Evolutionary conservation across 2,797 vertebrate species (phyloP), one percentile per base, ranked within the genome.

Genomic region (Tympanoctomys barrerae): DNA sequence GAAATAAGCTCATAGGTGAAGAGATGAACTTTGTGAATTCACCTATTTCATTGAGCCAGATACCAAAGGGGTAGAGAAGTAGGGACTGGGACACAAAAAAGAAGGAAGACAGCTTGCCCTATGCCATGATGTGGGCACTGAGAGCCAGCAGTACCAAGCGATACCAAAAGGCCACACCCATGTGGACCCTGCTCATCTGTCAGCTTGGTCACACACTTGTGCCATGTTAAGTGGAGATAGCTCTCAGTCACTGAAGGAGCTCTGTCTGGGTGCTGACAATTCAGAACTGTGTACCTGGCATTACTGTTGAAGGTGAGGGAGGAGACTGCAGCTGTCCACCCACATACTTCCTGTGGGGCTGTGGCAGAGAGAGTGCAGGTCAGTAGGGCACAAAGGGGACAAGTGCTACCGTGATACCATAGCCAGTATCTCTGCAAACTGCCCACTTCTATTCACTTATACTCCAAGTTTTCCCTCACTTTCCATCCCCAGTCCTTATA

Each of bases 371-470:
- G 66, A 71, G 4, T 54, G 6, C 21, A 26, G 13, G 36, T 6
- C 7, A 87, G 71, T 28, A 24, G 1, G 26, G 33, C 24, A 6
- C 18, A 24, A 36, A 0, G 46, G 54, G 31, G 31, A 62, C 26
- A 28, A 57, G 42, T 13, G 5, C 7, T 9, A 0, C 59, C n/a
- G 36, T 12, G 0, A 1, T 33, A n/a, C 31, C 26, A 26, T 3
- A 52, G 42, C 52, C 59, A 5, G 1, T 19, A 11, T 31, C 62
- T 62, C 89, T 54, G 22, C 33, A 68, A 0, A 21, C 83, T 87
- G 84, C 36, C 64, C 54, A 14, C 26, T n/a, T 26, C 31, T 42
- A 7, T 39, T 31, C 36, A 81, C 8, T 4, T 75, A 3, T 0
- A 12, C 36, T 5, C 11, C 33, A 0, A 46, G 1, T 2, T 10